Evolutionary conservation across 2,113 vertebrate species (phyloP), one percentile per base, ranked within the genome.

Genomic region (Bos indicus): DNA sequence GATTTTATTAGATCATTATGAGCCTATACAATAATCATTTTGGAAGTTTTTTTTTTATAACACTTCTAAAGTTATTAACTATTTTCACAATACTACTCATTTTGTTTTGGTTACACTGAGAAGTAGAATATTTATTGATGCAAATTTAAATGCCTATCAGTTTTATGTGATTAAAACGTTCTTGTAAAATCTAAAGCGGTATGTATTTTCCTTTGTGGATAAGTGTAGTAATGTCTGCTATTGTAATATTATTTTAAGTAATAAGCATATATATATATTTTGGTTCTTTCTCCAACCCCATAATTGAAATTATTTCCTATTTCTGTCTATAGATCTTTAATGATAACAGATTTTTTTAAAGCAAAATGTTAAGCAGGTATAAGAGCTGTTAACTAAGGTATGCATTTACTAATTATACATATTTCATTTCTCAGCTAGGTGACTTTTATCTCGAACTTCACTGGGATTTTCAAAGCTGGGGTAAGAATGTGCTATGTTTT

Each of bases 401-500:
- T 85, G 3, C 56, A 25, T 94, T 95, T 92, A 95, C 77, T 97
- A 97, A 86, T 17, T 92, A 11, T 94, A 98, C 6, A 64, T 96
- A 87, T 98, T 97, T 98, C 90, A 43, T 94, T 98, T 98, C 98
- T 92, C 98, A 99, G 99, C 99, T 99, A 97, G 99, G 99, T 97
- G 99, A 99, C 98, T 99, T 99, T 99, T 99, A 99, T 98, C 98
- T 99, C 99, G 99, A 99, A 98, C 99, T 99, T 99, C 99, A 99
- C 98, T 99, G 99, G 99, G 99, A 99, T 98, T 99, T 99, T 99
- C 99, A 99, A 99, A 99, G 99, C 98, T 99, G 99, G 99, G 99
- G 99, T 99, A 99, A 99, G 99, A 95, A 3, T 54, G 4, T 92
- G 52, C 54, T 96, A 28, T 83, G 7, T 96, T 97, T 97, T 95